Conservation (phyloP, 1,140 invertebrate genomes). For the Lutraria rhynchaena region DNA sequence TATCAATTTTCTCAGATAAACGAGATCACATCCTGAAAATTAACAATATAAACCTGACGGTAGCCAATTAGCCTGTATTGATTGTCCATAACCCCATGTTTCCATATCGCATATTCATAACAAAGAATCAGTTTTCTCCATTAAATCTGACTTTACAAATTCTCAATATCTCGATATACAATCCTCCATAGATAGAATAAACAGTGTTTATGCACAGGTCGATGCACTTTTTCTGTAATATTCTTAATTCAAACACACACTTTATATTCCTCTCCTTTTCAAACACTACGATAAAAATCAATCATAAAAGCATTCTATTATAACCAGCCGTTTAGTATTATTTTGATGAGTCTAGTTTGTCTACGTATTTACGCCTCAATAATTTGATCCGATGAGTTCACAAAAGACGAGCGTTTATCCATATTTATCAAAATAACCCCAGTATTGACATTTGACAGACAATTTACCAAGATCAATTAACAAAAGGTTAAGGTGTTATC, state of each 20-base stretch:
- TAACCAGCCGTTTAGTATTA: background rate
- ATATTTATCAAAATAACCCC: conserved; percentile 23
- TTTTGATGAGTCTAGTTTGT: conserved; percentile 32
- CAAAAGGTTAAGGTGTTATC: conserved; percentile 6
- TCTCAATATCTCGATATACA: background rate
- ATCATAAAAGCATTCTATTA: conserved; percentile 2
- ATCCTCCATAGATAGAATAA: background rate
- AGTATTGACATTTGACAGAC: conserved; percentile 37
- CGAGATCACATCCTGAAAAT: conserved; percentile 7
- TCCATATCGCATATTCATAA: background rate
- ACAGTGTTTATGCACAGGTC: conserved; percentile 18
- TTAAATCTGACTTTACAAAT: conserved; percentile 2
- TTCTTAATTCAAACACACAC: too few relatives aligned
- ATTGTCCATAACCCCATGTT: background rate
- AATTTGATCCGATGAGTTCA: conserved; percentile 24
- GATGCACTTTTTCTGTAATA: conserved; percentile 18
- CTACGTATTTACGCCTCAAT: conserved; percentile 22
- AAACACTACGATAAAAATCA: conserved; percentile 7
- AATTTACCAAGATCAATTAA: conserved; percentile 12
- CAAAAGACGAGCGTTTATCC: conserved; percentile 19
- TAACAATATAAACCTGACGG: conserved; percentile 1
- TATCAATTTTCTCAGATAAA: background rate
- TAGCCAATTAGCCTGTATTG: conserved; percentile 31
- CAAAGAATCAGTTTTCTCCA: conserved; percentile 26
- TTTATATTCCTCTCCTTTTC: background rate